phyloP scores from a whole-genome alignment of 2,888 invertebrate species.

The Sarcophaga caerulescens region DNA sequence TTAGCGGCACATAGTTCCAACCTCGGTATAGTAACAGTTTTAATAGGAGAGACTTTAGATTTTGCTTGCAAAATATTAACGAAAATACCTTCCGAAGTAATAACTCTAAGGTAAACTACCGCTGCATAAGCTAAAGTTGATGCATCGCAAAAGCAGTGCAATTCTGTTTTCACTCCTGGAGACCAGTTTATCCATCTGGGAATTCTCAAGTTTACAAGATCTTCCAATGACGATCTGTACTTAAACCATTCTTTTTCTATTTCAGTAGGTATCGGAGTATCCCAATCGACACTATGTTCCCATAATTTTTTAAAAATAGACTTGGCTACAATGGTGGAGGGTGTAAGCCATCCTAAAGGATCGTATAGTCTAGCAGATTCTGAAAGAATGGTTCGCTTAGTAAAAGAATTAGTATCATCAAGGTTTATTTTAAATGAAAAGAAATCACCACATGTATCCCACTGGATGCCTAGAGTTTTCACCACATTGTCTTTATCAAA shows the following conservation, averaged over 20 bases:
- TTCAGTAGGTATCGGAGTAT: not conserved
- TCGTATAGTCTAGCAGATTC: not conserved
- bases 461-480: too few species aligned
- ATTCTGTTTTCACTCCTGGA: not conserved
- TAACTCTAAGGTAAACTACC: not conserved
- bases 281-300: not conserved
- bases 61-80: constrained; percentile 53
- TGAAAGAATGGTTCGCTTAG: too few species aligned
- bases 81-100: constrained; percentile 8
- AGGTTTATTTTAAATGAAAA: too few species aligned
- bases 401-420: too few species aligned
- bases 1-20: constrained; percentile 43
- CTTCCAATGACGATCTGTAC: too few species aligned
- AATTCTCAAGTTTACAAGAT: not conserved
- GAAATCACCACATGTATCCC: too few species aligned
- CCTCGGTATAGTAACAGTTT: constrained; percentile 42
- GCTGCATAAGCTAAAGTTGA: constrained; percentile 40
- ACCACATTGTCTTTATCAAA: too few species aligned
- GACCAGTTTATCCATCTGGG: constrained; percentile 31
- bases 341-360: constrained; percentile 8
- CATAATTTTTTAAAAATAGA: too few species aligned
- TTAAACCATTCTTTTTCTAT: not conserved
- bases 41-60: constrained; percentile 47
- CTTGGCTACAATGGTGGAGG: not conserved
- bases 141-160: constrained; percentile 34